Evolutionary conservation across 1,140 invertebrate genomes (phyloP), one percentile per base, ranked within the genome.

Genomic region (Cyphomyrmex costatus): DNA sequence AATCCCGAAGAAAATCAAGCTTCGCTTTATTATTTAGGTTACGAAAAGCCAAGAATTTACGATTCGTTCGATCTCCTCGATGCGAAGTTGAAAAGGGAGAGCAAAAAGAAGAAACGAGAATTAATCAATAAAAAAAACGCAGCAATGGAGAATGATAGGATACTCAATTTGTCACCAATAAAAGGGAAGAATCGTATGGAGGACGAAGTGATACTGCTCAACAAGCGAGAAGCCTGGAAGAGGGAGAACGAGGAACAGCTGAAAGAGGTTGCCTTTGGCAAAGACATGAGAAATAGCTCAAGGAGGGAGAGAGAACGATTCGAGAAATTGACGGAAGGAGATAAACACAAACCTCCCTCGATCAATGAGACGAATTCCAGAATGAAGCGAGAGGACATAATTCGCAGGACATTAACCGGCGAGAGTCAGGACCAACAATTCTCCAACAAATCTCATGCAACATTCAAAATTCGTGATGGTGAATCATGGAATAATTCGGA

Each of bases 181-280:
- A 89, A 86, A 14, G 91, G 88, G 7, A 85, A 87, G 24, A 89
- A 89, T 60, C 86, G 30, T 27, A 10, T 87, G 53, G 90, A 92
- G 30, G 89, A 92, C 30, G 92, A 92, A 58, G 74, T 91, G 70
- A 61, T 90, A 56, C 21, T 92, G 68, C 83, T 92, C 6, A 92
- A 90, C 60, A 91, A 92, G 65, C 90, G 90, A 0, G 90, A 92
- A 36, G 86, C 89, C 1, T 92, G 92, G 92, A 89, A 49, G 46
- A 87, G 42, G 36, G 56, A 90, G 42, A 92, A 92, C 68, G 86
- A 91, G 21, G 33, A 85, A 21, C 89, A 91, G 42, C 30, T 92
- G 56, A 90, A 92, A 21, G 92, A 92, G 49, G 89, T 92, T 0
- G 92, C 92, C 7, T 92, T 92, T 51, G 92, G 92, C 21, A 88